These are phyloP conservation scores for Julus scanicus DNA, from an alignment of 2,888 invertebrate genomes.

Conservation along the genomic window DNA sequence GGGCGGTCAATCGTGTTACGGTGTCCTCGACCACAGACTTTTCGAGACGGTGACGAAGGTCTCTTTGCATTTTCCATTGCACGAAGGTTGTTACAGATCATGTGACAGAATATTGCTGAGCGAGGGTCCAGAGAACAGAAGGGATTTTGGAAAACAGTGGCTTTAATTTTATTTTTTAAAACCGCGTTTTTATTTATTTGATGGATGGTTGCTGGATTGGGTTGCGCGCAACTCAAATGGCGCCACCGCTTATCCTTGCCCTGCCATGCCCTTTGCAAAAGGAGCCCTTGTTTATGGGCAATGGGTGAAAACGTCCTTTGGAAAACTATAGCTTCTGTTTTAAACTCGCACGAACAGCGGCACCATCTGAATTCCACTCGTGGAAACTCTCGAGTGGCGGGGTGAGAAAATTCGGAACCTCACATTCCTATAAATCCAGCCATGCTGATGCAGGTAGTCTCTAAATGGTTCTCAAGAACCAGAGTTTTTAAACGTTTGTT, in stretches of 20 bases:
- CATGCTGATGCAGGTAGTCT: not conserved
- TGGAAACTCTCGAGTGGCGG: not conserved
- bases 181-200: slow-evolving; percentile 8
- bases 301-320: not conserved
- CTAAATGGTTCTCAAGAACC: not conserved
- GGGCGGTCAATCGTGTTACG: not conserved
- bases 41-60: not conserved
- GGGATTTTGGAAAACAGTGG: not conserved
- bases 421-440: not conserved
- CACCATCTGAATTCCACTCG: not conserved
- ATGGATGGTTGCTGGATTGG: not conserved
- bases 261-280: not conserved
- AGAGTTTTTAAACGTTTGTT: not conserved
- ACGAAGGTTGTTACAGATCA: not conserved
- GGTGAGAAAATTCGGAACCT: not conserved
- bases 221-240: not conserved
- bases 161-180: slow-evolving; percentile 1
- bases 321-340: not conserved
- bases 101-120: not conserved
- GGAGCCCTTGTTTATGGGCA: not conserved
- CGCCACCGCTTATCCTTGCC: not conserved
- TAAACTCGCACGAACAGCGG: not conserved
- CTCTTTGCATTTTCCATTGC: not conserved
- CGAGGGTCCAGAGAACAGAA: not conserved
- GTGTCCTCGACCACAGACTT: not conserved